Evolutionary conservation across 1,140 invertebrate genomes (phyloP).

Genomic region (Aporrectodea caliginosa): DNA sequence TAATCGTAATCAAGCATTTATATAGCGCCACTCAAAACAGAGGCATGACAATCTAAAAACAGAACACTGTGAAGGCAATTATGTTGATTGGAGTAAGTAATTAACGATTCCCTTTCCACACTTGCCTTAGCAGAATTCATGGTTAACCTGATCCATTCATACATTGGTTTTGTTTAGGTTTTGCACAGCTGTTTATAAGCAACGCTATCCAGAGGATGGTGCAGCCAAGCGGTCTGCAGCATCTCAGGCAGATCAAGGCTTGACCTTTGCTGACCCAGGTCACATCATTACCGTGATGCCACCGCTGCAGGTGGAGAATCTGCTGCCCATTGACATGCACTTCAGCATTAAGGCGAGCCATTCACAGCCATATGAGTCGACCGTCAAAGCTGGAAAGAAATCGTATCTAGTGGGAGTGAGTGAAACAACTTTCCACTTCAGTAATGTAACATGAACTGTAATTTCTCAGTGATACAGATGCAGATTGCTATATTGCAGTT

Average conservation of each 20-base stretch:
- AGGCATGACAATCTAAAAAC: too few relatives aligned
- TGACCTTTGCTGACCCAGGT: constrained; percentile 63
- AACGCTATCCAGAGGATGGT: constrained; percentile 72
- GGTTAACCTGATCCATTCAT: too few relatives aligned
- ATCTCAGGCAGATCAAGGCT: constrained; percentile 9
- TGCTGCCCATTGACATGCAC: constrained; percentile 63
- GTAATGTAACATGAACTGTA: too few relatives aligned
- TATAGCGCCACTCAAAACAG: too few relatives aligned
- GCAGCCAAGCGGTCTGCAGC: constrained; percentile 30
- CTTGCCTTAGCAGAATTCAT: too few relatives aligned
- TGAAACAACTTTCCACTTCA: too few relatives aligned
- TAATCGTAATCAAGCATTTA: too few relatives aligned
- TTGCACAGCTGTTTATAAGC: constrained; percentile 71
- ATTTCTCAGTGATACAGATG: too few relatives aligned
- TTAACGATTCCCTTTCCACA: too few relatives aligned
- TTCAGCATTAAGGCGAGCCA: not conserved
- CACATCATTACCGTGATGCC: constrained; percentile 80
- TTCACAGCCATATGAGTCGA: not conserved
- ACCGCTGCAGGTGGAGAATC: constrained; percentile 70
- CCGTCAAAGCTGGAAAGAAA: constrained; percentile 63
- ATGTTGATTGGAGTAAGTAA: too few relatives aligned
- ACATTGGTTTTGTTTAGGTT: constrained; percentile 62
- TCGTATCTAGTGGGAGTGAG: constrained; percentile 36
- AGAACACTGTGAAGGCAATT: too few relatives aligned
- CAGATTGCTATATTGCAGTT: too few relatives aligned